These are phyloP conservation scores for Coptotermes formosanus DNA, from an alignment of 1,140 invertebrate genomes.

Conservation along the genomic window DNA sequence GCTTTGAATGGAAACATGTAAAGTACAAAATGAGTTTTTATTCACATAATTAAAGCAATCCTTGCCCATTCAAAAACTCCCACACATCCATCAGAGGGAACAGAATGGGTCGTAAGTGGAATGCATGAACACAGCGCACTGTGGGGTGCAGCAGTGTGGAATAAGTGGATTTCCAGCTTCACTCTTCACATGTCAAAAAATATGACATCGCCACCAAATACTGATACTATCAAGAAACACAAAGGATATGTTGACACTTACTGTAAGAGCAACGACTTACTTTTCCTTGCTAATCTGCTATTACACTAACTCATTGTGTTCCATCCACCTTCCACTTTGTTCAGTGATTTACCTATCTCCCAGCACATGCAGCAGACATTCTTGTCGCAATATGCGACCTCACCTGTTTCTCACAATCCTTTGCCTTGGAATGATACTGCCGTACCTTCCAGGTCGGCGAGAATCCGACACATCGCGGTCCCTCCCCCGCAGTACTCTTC, in stretches of 20 bases:
- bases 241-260: background rate
- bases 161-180: too few relatives aligned
- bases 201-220: too few relatives aligned
- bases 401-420: conserved; percentile 32
- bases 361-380: background rate
- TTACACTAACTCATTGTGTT: background rate
- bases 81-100: too few relatives aligned
- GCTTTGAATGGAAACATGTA: too few relatives aligned
- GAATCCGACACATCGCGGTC: conserved; percentile 29
- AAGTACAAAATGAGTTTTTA: too few relatives aligned
- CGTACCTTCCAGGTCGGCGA: conserved; percentile 33
- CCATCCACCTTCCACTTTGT: background rate
- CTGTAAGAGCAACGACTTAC: background rate
- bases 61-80: too few relatives aligned
- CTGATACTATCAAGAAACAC: too few relatives aligned
- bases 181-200: too few relatives aligned
- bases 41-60: too few relatives aligned
- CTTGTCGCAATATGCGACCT: conserved; percentile 18
- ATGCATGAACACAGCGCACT: too few relatives aligned
- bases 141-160: too few relatives aligned
- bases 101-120: too few relatives aligned
- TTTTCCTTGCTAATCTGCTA: background rate
- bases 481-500: conserved; percentile 27
- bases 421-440: conserved; percentile 31
- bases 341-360: background rate